Percentiles rank a stretch among this genome's conserved stretches.
Evolutionary conservation across 2,888 invertebrate species (phyloP).

Genomic region (Drosophila kanekoi): DNA sequence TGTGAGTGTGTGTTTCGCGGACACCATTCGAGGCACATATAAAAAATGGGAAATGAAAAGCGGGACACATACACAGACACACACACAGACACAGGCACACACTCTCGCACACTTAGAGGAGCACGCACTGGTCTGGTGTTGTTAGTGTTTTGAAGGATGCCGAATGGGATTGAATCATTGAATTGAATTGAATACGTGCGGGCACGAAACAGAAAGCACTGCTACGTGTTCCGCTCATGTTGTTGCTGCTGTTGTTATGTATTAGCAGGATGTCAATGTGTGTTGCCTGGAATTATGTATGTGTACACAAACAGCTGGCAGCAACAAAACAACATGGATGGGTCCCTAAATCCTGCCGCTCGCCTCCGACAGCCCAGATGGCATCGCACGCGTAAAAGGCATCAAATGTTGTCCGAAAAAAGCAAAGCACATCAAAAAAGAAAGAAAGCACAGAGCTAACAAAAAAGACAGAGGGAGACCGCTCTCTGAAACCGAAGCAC

Average conservation of each 20-base stretch:
- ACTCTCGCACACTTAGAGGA: not conserved
- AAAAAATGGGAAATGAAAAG: constrained; percentile 63
- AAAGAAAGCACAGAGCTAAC: not conserved
- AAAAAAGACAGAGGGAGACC: not conserved
- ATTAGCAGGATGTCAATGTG: constrained; percentile 78
- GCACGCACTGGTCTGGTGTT: constrained; percentile 24
- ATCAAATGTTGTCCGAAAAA: constrained; percentile 76
- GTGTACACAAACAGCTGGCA: constrained; percentile 27
- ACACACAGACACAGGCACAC: constrained; percentile 2
- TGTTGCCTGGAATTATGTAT: constrained; percentile 68
- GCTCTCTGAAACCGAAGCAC: not conserved
- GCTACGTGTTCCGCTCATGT: constrained; percentile 57
- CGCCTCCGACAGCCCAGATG: constrained; percentile 11
- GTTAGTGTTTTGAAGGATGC: constrained; percentile 53
- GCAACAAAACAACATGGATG: constrained; percentile 14
- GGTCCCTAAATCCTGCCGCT: not conserved
- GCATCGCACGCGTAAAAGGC: constrained; percentile 66
- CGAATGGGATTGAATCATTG: constrained; percentile 74
- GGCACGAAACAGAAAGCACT: constrained; percentile 62
- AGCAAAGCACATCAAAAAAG: constrained; percentile 43
- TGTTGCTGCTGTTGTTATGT: constrained; percentile 43
- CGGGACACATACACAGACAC: constrained; percentile 29
- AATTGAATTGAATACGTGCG: constrained; percentile 80
- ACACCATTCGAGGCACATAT: constrained; percentile 31
- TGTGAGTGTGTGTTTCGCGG: constrained; percentile 38